phyloP scores from a whole-genome alignment of 2,113 vertebrate genomes.

The Daboia siamensis region DNA sequence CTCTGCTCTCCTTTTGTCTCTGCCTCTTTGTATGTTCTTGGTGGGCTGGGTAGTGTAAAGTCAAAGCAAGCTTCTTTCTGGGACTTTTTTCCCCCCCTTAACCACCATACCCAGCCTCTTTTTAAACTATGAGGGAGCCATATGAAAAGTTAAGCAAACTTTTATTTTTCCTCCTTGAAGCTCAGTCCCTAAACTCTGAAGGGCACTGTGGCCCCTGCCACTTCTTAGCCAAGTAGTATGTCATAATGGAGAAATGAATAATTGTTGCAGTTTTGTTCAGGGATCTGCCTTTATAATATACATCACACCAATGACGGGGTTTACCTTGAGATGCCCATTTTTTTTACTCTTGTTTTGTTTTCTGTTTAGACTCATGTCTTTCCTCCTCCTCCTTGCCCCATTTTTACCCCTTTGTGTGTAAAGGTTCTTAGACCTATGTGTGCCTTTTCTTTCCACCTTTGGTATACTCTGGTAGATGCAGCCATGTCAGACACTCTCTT shows the following conservation, averaged over 20 bases:
- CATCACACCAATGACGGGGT: background rate
- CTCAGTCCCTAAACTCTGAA: slow-evolving; percentile 37
- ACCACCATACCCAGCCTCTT: slow-evolving; percentile 7
- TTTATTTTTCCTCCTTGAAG: slow-evolving; percentile 27
- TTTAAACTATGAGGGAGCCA: slow-evolving; percentile 44
- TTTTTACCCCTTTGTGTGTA: slow-evolving; percentile 48
- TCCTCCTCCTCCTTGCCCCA: background rate
- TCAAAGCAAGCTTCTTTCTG: slow-evolving; percentile 45
- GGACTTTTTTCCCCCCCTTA: slow-evolving; percentile 31
- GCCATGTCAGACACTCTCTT: slow-evolving; percentile 77
- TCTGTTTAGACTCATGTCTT: slow-evolving; percentile 32
- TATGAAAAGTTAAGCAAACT: background rate
- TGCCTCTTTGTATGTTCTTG: slow-evolving; percentile 53
- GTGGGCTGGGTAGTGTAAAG: slow-evolving; percentile 55
- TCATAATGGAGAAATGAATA: slow-evolving; percentile 12
- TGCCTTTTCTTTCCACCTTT: slow-evolving; percentile 94
- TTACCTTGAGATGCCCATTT: slow-evolving; percentile 47
- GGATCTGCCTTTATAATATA: slow-evolving; percentile 1
- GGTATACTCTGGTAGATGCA: slow-evolving; percentile 85
- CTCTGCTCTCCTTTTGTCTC: slow-evolving; percentile 51
- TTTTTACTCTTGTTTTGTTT: slow-evolving; percentile 46
- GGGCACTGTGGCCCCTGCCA: background rate
- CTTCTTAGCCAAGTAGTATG: background rate
- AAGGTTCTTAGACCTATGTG: slow-evolving; percentile 74
- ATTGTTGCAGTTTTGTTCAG: slow-evolving; percentile 36